phyloP scores from a whole-genome alignment of 2,113 vertebrate species.

The Irena cyanogastra region DNA sequence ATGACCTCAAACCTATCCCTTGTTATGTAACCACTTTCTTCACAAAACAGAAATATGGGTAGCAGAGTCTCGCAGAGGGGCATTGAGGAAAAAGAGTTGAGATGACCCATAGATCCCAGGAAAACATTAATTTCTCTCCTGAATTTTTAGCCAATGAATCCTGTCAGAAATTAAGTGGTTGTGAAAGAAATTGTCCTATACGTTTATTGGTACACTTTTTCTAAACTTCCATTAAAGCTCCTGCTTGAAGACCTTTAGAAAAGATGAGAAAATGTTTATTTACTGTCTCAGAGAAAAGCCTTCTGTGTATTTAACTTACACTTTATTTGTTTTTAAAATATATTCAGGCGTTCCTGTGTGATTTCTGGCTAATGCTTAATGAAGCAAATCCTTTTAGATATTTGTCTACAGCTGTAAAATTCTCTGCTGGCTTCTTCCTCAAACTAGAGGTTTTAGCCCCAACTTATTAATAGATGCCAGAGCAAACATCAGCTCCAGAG shows the following conservation, averaged over 20 bases:
- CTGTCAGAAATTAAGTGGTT: neutral
- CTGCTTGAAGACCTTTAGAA: neutral
- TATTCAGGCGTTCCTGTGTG: neutral
- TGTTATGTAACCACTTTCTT: neutral
- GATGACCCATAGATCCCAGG: neutral
- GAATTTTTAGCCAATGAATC: neutral
- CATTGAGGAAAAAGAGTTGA: neutral
- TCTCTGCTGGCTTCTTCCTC: slow-evolving; percentile 19
- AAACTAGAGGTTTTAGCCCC: slow-evolving; percentile 20
- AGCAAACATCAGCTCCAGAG: neutral
- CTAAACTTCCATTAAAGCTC: neutral
- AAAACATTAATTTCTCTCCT: neutral
- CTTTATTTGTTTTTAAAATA: slow-evolving; percentile 37
- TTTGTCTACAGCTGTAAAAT: slow-evolving; percentile 23
- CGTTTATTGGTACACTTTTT: neutral
- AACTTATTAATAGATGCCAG: slow-evolving; percentile 2
- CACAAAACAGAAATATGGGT: neutral
- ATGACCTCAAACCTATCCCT: neutral
- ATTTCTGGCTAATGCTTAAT: slow-evolving; percentile 24
- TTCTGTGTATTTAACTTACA: slow-evolving; percentile 20
- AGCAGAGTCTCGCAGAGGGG: neutral
- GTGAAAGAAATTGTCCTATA: neutral
- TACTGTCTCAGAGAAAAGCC: neutral
- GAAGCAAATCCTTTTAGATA: slow-evolving; percentile 33
- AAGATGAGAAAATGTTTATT: neutral